Evolutionary conservation across 2,888 invertebrate species (phyloP).

Genomic region (Rhagophthalmus giganteus): DNA sequence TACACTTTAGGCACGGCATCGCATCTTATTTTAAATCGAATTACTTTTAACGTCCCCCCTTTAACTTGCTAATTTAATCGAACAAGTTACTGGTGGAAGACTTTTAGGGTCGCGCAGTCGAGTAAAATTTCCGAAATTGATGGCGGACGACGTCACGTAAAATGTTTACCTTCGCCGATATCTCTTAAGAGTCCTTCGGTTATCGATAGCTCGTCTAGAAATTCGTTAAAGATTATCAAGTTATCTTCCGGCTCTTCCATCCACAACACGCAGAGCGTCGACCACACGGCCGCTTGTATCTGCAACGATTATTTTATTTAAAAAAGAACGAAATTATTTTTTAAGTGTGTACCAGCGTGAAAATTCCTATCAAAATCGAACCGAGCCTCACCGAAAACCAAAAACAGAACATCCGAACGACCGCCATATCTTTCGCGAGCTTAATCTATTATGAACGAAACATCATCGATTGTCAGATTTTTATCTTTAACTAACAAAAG

Average conservation of each 20-base stretch:
- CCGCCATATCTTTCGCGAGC: conserved; percentile 6
- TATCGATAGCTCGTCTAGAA: background rate
- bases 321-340: background rate
- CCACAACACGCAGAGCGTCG: conserved; percentile 1
- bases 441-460: background rate
- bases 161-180: background rate
- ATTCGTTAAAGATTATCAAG: background rate
- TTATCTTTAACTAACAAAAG: no score
- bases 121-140: background rate
- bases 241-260: conserved; percentile 6
- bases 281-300: conserved; percentile 6
- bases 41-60: background rate
- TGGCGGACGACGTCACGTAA: no score
- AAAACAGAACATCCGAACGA: conserved; percentile 20
- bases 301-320: conserved; percentile 1
- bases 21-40: background rate
- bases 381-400: conserved; percentile 27
- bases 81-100: background rate
- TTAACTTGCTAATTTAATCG: background rate
- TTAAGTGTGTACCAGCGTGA: conserved; percentile 9
- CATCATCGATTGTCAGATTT: background rate
- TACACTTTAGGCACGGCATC: background rate
- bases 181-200: background rate
- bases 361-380: conserved; percentile 16
- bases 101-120: background rate